A percentile compares a stretch with the other conserved stretches of the same genome.
Conservation (phyloP, 2,797 vertebrate genomes). For the Chanos chanos region DNA sequence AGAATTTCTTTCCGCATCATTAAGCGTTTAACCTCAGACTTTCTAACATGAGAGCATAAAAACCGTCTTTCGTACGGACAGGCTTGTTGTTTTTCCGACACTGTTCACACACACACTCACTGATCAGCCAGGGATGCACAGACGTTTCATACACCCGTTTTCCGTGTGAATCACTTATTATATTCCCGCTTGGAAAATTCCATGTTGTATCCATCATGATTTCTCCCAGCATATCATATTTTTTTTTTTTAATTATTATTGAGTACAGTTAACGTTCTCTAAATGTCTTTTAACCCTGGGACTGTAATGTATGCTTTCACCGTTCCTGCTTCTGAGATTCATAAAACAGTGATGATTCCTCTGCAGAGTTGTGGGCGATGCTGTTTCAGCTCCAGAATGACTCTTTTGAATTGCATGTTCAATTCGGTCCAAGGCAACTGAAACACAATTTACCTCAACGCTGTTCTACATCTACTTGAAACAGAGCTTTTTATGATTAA, state of each 20-base stretch:
- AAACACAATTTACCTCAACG: slow-evolving; percentile 17
- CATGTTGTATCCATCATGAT: too few relatives aligned
- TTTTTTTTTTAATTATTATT: background rate
- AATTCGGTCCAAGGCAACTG: background rate
- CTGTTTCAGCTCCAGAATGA: slow-evolving; percentile 7
- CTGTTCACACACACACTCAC: too few relatives aligned
- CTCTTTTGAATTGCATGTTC: background rate
- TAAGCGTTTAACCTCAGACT: slow-evolving; percentile 3
- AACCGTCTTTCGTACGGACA: slow-evolving; percentile 27
- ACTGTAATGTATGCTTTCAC: slow-evolving; percentile 51
- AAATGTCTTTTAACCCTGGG: slow-evolving; percentile 46
- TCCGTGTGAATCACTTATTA: slow-evolving; percentile 21
- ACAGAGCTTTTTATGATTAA: slow-evolving; percentile 65
- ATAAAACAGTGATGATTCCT: slow-evolving; percentile 43
- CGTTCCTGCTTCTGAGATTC: slow-evolving; percentile 63
- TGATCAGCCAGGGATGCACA: background rate
- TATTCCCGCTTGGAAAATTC: too few relatives aligned
- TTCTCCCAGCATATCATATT: too few relatives aligned
- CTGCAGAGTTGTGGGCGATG: slow-evolving; percentile 33
- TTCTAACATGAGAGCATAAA: slow-evolving; percentile 10
- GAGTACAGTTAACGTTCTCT: slow-evolving; percentile 2
- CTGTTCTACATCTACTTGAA: slow-evolving; percentile 60
- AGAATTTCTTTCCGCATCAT: slow-evolving; percentile 24
- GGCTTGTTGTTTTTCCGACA: slow-evolving; percentile 32
- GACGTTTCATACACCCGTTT: background rate